These are phyloP conservation scores for Pteronura brasiliensis DNA, from an alignment of 2,113 vertebrate genomes.

Conservation along the genomic window DNA sequence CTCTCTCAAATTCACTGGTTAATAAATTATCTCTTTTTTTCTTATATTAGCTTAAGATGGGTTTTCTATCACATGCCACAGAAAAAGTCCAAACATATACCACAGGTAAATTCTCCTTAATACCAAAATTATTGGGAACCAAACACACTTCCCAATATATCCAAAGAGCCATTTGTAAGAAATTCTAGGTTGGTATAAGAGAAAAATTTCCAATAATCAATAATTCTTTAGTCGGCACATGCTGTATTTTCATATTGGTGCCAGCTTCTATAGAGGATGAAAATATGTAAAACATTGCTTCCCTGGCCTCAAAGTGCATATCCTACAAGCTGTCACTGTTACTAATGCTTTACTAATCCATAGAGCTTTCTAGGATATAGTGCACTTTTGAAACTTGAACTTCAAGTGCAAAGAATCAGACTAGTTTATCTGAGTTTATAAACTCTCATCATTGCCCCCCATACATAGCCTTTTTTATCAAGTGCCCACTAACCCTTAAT, in stretches of 20 bases:
- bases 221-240: background rate
- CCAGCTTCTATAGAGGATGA: background rate
- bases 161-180: background rate
- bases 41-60: background rate
- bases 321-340: background rate
- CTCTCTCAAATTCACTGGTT: background rate
- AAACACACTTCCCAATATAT: background rate
- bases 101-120: background rate
- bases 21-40: background rate
- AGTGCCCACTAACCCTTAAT: background rate
- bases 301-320: background rate
- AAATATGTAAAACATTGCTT: background rate
- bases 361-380: background rate
- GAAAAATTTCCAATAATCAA: background rate
- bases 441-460: background rate
- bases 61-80: background rate
- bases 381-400: background rate
- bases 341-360: background rate
- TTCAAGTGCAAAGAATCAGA: background rate
- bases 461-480: accelerated
- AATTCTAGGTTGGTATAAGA: background rate
- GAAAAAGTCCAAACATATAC: background rate
- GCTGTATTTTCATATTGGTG: background rate
- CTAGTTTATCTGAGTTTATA: background rate
- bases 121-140: background rate